These are phyloP conservation scores for Ellobius talpinus DNA, from an alignment of 2,113 vertebrate species.

Conservation along the genomic window DNA sequence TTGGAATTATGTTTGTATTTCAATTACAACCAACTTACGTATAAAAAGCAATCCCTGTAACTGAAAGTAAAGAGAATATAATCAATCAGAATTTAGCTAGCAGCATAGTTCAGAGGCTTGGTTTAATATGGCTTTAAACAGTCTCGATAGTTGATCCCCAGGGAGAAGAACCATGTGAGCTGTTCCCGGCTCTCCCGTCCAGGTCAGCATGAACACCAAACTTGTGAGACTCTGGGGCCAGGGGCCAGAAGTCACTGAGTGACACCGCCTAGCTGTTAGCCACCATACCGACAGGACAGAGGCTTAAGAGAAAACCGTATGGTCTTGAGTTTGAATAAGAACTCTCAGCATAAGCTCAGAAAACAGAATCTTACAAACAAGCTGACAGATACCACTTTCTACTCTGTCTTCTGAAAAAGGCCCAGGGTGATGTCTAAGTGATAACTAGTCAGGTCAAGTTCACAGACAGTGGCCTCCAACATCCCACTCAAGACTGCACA, in stretches of 20 bases:
- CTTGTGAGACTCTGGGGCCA: not conserved
- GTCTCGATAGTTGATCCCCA: not conserved
- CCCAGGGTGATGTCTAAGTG: not conserved
- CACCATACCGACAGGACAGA: accelerated
- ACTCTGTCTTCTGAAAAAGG: not conserved
- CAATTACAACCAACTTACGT: not conserved
- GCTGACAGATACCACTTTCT: not conserved
- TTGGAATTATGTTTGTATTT: not conserved
- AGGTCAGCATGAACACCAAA: accelerated
- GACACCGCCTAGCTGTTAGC: accelerated
- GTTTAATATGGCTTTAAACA: not conserved
- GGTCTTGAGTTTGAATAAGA: not conserved
- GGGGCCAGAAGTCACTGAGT: not conserved
- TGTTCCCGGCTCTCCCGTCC: not conserved
- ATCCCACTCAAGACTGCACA: not conserved
- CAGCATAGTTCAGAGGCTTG: not conserved
- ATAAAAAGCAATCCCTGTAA: not conserved
- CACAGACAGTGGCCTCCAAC: not conserved
- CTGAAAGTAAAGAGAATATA: not conserved
- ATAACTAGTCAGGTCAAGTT: not conserved
- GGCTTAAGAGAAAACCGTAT: not conserved
- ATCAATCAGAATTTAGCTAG: not conserved
- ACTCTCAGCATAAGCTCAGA: not conserved
- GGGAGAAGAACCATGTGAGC: not conserved
- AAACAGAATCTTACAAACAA: not conserved